These are phyloP conservation scores for Lophius americanus DNA, from an alignment of 2,797 vertebrate species.

Conservation along the genomic window DNA sequence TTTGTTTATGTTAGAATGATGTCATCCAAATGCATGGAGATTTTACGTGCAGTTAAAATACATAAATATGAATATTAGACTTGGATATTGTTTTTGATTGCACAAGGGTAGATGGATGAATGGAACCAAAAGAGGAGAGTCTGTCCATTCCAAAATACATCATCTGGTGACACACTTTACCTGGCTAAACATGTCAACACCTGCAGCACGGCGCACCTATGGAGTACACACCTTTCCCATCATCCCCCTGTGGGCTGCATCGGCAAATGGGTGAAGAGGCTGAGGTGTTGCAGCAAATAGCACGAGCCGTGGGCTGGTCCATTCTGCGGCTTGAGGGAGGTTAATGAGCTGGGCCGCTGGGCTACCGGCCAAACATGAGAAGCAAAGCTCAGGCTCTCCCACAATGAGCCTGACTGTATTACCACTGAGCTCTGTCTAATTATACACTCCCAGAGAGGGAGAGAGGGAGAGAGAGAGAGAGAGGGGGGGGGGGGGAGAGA, in stretches of 20 bases:
- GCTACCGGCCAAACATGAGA: conserved; percentile 83
- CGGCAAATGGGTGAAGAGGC: conserved; percentile 62
- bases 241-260: conserved; percentile 34
- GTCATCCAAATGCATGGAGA: too few species aligned
- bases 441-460: conserved; percentile 79
- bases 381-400: conserved; percentile 80
- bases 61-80: too few species aligned
- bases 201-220: conserved; percentile 18
- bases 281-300: conserved; percentile 76
- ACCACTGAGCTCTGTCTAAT: conserved; percentile 84
- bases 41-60: too few species aligned
- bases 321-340: conserved; percentile 81
- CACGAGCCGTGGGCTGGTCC: conserved; percentile 64
- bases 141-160: neutral
- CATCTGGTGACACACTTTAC: conserved; percentile 39
- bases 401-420: conserved; percentile 86
- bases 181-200: conserved; percentile 37
- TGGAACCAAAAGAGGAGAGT: too few species aligned
- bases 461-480: conserved; percentile 36
- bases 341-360: conserved; percentile 85
- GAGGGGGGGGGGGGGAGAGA: conserved; percentile 27
- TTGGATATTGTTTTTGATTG: too few species aligned
- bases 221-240: conserved; percentile 58
- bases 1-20: too few species aligned
- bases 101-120: too few species aligned